Conservation (phyloP, 2,797 vertebrate genomes). For the Valencia hispanica region DNA sequence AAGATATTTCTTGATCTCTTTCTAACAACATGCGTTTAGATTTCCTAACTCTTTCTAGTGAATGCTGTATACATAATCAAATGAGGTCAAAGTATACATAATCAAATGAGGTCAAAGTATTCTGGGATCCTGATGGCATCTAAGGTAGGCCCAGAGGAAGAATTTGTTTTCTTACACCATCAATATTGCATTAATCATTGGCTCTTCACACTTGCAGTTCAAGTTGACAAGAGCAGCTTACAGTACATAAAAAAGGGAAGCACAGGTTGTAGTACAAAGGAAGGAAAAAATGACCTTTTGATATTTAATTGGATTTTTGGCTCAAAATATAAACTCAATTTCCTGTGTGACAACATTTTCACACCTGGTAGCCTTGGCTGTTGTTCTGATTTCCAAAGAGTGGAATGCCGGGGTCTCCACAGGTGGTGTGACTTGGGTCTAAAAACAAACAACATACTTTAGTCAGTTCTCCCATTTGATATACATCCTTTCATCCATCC, state of each 20-base stretch:
- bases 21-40: neutral
- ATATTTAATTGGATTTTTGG: constrained; percentile 8
- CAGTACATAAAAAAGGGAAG: neutral
- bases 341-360: constrained; percentile 3
- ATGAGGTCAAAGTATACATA: neutral
- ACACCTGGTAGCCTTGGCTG: constrained; percentile 95
- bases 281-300: neutral
- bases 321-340: constrained; percentile 12
- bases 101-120: constrained; percentile 1
- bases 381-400: constrained; percentile 95
- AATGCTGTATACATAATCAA: constrained; percentile 7
- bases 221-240: neutral
- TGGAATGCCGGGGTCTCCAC: constrained; percentile 89
- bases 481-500: neutral
- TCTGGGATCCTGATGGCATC: neutral
- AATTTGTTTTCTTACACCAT: neutral
- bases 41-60: too few species aligned
- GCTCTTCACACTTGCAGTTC: neutral
- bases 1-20: neutral
- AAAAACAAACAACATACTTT: constrained; percentile 36
- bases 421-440: constrained; percentile 94
- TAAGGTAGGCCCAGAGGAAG: neutral
- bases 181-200: neutral
- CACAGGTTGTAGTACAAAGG: neutral
- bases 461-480: constrained; percentile 8